Conservation (phyloP, 2,888 invertebrate genomes). For the Sesamia inferens region DNA sequence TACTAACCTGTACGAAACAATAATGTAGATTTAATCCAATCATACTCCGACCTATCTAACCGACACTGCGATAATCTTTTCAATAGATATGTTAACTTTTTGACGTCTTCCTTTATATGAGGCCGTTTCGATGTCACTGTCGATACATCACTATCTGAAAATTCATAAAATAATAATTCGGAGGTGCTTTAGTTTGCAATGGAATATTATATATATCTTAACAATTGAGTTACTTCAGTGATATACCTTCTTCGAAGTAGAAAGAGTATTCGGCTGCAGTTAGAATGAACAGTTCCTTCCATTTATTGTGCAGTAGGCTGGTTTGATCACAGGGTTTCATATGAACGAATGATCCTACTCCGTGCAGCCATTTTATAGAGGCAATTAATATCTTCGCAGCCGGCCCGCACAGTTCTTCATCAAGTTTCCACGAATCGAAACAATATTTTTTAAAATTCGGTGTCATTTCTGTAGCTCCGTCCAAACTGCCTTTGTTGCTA, state of each 20-base stretch:
- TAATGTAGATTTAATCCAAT: conserved; percentile 95
- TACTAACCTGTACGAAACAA: conserved; percentile 93
- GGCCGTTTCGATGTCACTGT: conserved; percentile 85
- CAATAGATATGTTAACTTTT: conserved; percentile 91
- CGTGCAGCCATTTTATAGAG: conserved; percentile 94
- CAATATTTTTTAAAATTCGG: conserved; percentile 58
- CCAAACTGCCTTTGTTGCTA: conserved; percentile 56
- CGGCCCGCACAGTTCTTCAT: conserved; percentile 90
- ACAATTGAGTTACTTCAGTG: neutral
- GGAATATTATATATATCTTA: neutral
- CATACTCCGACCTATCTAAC: conserved; percentile 95
- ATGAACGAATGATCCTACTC: conserved; percentile 93
- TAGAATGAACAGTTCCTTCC: conserved; percentile 95
- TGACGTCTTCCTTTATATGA: conserved; percentile 86
- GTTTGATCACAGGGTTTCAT: conserved; percentile 92
- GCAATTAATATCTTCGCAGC: conserved; percentile 94
- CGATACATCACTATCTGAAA: conserved; percentile 82
- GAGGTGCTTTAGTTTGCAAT: neutral
- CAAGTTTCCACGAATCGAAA: conserved; percentile 81
- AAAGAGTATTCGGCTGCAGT: conserved; percentile 95
- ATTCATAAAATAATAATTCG: conserved; percentile 42
- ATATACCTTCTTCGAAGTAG: conserved; percentile 92
- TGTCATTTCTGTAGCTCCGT: conserved; percentile 56
- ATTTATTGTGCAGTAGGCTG: conserved; percentile 93
- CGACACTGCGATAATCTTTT: conserved; percentile 91